Conservation (phyloP, 2,797 vertebrate species). For the Dryobates pubescens region DNA sequence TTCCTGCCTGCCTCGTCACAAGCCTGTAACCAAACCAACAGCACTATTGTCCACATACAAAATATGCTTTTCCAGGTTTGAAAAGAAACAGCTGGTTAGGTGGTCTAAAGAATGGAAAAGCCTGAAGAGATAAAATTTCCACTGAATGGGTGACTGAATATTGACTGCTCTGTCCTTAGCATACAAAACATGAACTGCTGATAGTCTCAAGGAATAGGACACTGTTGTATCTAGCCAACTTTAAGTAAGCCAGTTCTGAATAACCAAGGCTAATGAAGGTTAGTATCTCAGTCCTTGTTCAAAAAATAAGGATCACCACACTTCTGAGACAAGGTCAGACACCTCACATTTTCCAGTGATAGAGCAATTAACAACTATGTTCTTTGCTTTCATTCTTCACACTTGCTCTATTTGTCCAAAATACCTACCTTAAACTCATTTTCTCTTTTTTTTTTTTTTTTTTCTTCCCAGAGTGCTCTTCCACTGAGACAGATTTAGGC, state of each 20-base stretch:
- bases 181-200: neutral
- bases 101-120: neutral
- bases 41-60: neutral
- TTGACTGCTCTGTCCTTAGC: neutral
- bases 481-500: neutral
- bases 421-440: neutral
- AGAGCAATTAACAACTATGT: neutral
- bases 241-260: neutral
- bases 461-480: neutral
- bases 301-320: neutral
- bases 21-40: neutral
- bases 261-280: neutral
- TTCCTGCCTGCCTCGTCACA: neutral
- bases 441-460: neutral
- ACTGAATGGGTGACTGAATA: rapidly evolving
- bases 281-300: neutral
- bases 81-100: neutral
- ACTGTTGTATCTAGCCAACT: neutral
- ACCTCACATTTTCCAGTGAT: neutral
- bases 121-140: neutral
- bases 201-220: neutral
- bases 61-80: neutral
- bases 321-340: neutral
- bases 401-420: neutral
- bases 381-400: neutral